phyloP scores from a whole-genome alignment of 2,797 vertebrate species.

The Artibeus lituratus region DNA sequence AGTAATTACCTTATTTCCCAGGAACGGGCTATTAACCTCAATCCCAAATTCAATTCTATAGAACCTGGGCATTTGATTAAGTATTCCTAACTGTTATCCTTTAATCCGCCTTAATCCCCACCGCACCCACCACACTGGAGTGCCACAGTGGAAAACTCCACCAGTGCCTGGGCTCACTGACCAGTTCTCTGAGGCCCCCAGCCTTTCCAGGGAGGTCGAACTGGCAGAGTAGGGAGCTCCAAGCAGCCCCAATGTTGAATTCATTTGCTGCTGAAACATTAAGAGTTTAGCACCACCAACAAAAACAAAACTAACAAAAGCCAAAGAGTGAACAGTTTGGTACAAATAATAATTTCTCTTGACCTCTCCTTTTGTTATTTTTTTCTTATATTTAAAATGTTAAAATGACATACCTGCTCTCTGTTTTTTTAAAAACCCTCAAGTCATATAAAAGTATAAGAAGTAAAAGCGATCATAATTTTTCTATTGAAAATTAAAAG shows the following conservation, averaged over 20 bases:
- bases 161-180: not conserved
- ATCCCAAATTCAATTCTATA: conserved; percentile 72
- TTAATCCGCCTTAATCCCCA: conserved; percentile 77
- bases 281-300: not conserved
- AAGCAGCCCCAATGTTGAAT: not conserved
- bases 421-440: not conserved
- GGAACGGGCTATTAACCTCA: conserved; percentile 72
- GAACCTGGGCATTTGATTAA: conserved; percentile 71
- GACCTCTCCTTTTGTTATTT: not conserved
- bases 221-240: not conserved
- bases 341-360: conserved; percentile 10
- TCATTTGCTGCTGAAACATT: not conserved
- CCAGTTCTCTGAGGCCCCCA: conserved; percentile 24
- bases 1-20: conserved; percentile 77
- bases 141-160: conserved; percentile 42
- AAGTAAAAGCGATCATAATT: not conserved
- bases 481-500: conserved; percentile 6
- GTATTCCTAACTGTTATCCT: conserved; percentile 71
- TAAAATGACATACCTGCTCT: not conserved
- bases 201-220: conserved; percentile 24
- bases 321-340: not conserved
- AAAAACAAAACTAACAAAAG: not conserved
- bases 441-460: not conserved
- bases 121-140: conserved; percentile 61
- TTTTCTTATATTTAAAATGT: conserved; percentile 10